Base-by-base conservation (phyloP, 2,797 vertebrate genomes). In the Hoplostethus atlanticus region DNA sequence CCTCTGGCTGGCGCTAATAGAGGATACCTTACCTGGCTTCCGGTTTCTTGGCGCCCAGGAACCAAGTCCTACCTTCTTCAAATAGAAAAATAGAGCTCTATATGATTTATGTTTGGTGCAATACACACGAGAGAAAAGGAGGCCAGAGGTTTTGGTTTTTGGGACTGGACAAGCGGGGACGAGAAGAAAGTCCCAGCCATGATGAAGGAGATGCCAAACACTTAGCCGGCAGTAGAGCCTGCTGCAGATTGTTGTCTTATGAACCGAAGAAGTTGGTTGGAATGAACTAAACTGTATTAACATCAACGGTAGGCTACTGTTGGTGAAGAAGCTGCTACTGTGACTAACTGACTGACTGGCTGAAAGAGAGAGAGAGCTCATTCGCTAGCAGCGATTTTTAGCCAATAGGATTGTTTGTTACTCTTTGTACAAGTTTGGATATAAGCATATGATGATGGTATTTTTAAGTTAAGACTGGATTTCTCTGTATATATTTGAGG, bases 371-470 rank as follows among this genome's bases (percentile, higher is more conserved):
- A 73, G 63, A 62, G 80, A 56, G 71, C 76, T 76, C 77, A 73
- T 68, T 76, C 56, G 60, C 64, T 57, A 31, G 71, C 55, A 76
- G 83, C 73, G 11, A 77, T 68, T 90, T 88, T 85, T 60, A 69
- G 80, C 87, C 54, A 58, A 46, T 58, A 82, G 84, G 84, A 85
- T 86, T 77, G 83, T 93, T 92, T 91, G 79, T 87, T 87, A 91
- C 87, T 89, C 80, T 92, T 92, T 93, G 87, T 92, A 91, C 84
- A 84, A 71, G 76, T 89, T 91, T 92, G 87, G 73, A 85, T 85
- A 89, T 86, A 90, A 92, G 81, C 83, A 86, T 86, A 90, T 7
- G 34, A 69, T 84, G 87, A 84, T 80, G 85, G 68, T 85, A 89
- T 87, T 90, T 87, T 86, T 86, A 84, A 85, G 77, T 72, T 68